Base-by-base conservation (phyloP, 2,888 invertebrate species). In the Elysia crispata region DNA sequence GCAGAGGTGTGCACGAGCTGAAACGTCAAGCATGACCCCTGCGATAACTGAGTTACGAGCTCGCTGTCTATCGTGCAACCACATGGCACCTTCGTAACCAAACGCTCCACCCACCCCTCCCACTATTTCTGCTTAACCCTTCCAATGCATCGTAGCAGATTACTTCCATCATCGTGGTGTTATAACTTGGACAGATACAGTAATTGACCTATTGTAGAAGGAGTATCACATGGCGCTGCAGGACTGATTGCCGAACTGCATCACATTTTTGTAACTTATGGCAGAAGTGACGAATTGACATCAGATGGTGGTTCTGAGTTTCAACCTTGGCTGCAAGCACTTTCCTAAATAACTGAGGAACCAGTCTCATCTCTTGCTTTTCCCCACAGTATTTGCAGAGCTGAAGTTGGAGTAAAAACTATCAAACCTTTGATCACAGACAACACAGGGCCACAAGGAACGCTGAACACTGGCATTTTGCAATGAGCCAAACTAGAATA, bases 331-430 rank as follows among this genome's bases (percentile, higher is more conserved):
- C 41, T 11, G 11, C 41, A 41, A 64, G 84, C 13, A 28, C 67
- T 23, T 87, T 87, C 72, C 82, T 87, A 0, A 70, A 80, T n/a
- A 50, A 79, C 25, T 88, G 86, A 86, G 85, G 86, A 28, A 85
- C 76, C 85, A 1, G 67, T 86, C 0, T 87, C 87, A 15, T 88
- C 86, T 0, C 86, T 87, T 0, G 86, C 86, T 13, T 87, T 84
- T 69, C 85, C 18, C 3, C 86, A 87, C 79, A 86, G 84, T 77
- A 88, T 87, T 74, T 87, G 87, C 73, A 54, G 84, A 0, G 87
- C 86, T 1, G 86, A 86, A 70, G 76, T 88, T 33, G 86, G 86
- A 0, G 85, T 88, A 1, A 87, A 88, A 69, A 86, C 87, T 13
- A 78, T 87, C 1, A 85, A 88, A 69, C 83, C 86, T n/a, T 77